These are phyloP conservation scores for Eupelmus urozonus DNA, from an alignment of 2,888 invertebrate genomes.

Conservation along the genomic window DNA sequence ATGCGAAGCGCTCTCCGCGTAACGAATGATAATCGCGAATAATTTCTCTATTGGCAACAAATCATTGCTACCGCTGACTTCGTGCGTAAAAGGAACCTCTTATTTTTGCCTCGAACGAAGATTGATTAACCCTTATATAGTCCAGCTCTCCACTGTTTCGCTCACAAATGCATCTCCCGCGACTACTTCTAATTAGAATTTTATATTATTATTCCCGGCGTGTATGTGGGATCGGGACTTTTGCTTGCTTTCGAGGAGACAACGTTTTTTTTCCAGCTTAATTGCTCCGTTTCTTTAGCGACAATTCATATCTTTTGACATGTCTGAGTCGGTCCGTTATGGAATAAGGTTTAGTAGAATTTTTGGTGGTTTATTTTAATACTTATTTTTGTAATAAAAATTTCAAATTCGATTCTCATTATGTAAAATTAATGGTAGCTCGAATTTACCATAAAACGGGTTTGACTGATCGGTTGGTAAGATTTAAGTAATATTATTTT, in stretches of 20 bases:
- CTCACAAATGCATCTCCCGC: neutral
- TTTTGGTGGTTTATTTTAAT: too few species aligned
- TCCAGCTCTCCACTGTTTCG: neutral
- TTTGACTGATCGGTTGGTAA: too few species aligned
- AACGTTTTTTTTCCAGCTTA: constrained; percentile 19
- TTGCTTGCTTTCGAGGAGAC: too few species aligned
- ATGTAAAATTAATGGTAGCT: too few species aligned
- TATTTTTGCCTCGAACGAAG: constrained; percentile 52
- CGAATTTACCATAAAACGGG: too few species aligned
- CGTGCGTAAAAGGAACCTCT: constrained; percentile 2
- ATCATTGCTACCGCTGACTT: constrained; percentile 33
- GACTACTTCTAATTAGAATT: constrained; percentile 41
- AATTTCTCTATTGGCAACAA: constrained; percentile 58
- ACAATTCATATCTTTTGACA: neutral
- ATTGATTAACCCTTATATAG: constrained; percentile 53
- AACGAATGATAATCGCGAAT: constrained; percentile 58
- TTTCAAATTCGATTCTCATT: too few species aligned
- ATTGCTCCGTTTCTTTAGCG: constrained; percentile 48
- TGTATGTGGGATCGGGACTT: neutral
- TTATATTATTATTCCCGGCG: constrained; percentile 20
- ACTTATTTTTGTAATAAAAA: too few species aligned
- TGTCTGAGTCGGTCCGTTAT: neutral
- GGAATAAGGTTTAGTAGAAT: too few species aligned
- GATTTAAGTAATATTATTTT: constrained; percentile 37
- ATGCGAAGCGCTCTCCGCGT: constrained; percentile 37